Conservation (phyloP, 2,888 invertebrate species). For the Stegophylla sp. region DNA sequence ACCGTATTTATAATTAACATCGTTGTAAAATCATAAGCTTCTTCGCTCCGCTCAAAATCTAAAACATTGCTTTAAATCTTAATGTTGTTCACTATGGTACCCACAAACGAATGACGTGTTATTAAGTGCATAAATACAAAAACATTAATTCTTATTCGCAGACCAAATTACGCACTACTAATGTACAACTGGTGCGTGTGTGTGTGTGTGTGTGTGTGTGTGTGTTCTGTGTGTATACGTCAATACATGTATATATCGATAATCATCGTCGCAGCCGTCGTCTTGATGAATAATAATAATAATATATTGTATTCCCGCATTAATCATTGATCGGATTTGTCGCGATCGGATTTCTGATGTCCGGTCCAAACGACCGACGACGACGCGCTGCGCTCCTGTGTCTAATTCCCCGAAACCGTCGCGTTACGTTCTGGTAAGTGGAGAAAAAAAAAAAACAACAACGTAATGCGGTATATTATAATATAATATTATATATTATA, state of each 20-base stretch:
- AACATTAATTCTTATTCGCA: not conserved
- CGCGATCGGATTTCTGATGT: slow-evolving; percentile 43
- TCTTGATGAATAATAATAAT: too few species aligned
- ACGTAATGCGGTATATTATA: not conserved
- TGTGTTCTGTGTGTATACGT: not conserved
- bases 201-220: too few species aligned
- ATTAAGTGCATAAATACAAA: too few species aligned
- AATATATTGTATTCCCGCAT: not conserved
- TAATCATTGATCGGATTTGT: slow-evolving; percentile 31
- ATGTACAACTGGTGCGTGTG: too few species aligned
- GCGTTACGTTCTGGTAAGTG: not conserved
- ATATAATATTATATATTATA: not conserved
- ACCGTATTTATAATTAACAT: too few species aligned
- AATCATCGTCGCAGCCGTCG: not conserved
- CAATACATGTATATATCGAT: too few species aligned
- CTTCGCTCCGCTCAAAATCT: too few species aligned
- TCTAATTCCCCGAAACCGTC: slow-evolving; percentile 20
- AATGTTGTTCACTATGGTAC: too few species aligned
- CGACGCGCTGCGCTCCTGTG: not conserved
- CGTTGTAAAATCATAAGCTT: too few species aligned
- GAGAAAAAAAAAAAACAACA: slow-evolving; percentile 15
- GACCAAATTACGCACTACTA: slow-evolving; percentile 47
- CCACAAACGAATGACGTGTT: too few species aligned
- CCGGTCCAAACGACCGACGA: slow-evolving; percentile 18
- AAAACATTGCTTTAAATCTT: too few species aligned